Base-by-base conservation (phyloP, 2,888 invertebrate genomes). In the Ophion costatus region DNA sequence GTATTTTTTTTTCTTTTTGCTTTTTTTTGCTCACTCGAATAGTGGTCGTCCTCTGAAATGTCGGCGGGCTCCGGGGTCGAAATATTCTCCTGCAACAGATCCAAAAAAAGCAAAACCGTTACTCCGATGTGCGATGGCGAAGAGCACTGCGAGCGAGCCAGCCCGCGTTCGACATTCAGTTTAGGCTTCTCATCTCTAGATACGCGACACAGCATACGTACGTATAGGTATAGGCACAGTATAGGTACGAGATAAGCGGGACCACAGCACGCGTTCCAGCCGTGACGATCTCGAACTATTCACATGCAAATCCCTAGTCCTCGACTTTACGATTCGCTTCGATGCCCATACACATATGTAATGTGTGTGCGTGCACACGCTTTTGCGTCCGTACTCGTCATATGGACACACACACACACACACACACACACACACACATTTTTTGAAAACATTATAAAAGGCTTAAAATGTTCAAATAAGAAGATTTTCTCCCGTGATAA, bases 41-140 rank as follows among this genome's bases (percentile, higher is more conserved):
- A 96, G 90, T 96, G 96, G 89, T 96, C 96, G 87, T 96, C 96
- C 88, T 96, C 96, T 88, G 95, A 95, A 93, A 96, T 95, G 89
- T 96, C 96, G 4, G 95, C 94, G 10, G 96, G 96, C 91, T 96
- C 96, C 42, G 96, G 95, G 56, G 96, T 96, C 85, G 95, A 94
- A 88, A 96, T 94, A 90, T 96, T 96, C 91, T 96, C 96, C 96
- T 96, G 95, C 10, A 96, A 96, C 91, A 93, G 76, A 92, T 85
- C 38, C 64, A 87, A 85, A 64, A 29, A 38, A 88, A 83, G 76
- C 82, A 78, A 83, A 79, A 82, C 79, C 75, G 84, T 87, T 87
- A 87, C 38, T 84, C 79, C 76, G 79, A 84, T 69, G 76, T 79
- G 69, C 22, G 22, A 77, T 77, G 77, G 63, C 29, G 24, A 82